Base-by-base conservation (phyloP, 2,888 invertebrate genomes). In the Endomychus coccineus region DNA sequence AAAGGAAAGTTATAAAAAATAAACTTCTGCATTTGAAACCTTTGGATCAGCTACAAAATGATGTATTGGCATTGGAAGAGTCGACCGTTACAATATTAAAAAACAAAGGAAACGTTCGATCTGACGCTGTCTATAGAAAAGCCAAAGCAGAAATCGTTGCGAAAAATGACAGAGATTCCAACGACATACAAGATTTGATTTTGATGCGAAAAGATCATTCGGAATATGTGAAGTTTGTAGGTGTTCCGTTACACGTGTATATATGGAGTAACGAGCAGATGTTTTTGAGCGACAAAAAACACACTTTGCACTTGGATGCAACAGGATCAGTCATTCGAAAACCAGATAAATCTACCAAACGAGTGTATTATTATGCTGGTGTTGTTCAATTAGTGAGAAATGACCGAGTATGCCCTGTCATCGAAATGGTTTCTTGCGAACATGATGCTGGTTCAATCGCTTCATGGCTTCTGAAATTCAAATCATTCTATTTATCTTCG, bases 311-410 rank as follows among this genome's bases (percentile, higher is more conserved):
- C n/a, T n/a, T n/a, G n/a, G n/a, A n/a, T n/a, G 23, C n/a, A 23
- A 11, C 23, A 3, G 3, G 23, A 23, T 23, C 3, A 23, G 3
- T 23, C 23, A 3, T 23, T 3, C 23, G 11, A 23, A 6, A n/a
- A 23, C 23, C 3, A 23, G n/a, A n/a, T n/a, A n/a, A 19, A 9
- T 16, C 19, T 2, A 16, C 25, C 2, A 34, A 34, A 19, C 16
- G 34, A 11, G 15, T 34, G 10, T 34, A 27, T 27, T 27, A 27
- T 34, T 34, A 34, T 17, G 34, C 34, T 2, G 34, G 34, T 1
- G 34, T 34, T 2, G 16, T 35, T 23, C 23, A 23, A 23, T 3
- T 23, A 23, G 10, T 12, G 4, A 3, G 23, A 7, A 23, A 7
- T 23, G 11, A 23, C 7, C 3, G 27, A 27, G 27, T 27, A 27